Evolutionary conservation across 2,113 vertebrate species (phyloP), one percentile per base, ranked within the genome.

Genomic region (Poecilia latipinna): DNA sequence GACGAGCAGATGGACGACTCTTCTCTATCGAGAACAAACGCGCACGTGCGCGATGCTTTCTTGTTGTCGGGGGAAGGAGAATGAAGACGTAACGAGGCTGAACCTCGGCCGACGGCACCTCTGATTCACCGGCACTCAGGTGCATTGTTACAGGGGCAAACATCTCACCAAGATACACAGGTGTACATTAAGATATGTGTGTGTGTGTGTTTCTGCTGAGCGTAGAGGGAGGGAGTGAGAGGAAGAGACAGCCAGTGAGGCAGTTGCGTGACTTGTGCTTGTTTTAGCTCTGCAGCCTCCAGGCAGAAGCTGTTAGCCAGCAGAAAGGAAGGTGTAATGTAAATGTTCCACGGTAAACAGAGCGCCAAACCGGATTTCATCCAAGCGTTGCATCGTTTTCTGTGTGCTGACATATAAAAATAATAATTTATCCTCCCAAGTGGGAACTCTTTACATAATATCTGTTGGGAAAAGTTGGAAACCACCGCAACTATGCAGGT

Each of bases 241-340:
- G 70, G 54, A 74, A 62, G 35, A 70, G 44, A 42, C 39, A 70
- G 72, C n/a, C 51, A n/a, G 22, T 54, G 51, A 72, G 66, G 77
- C 68, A 29, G 66, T 95, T 95, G 93, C 91, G 92, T 95, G 94
- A 95, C 93, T 94, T 79, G 80, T 80, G 79, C 78, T 92, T 86
- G 88, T 87, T 93, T 93, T 82, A 83, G 86, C 84, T 80, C 78
- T 82, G 67, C 51, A 74, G 71, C 88, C 89, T 86, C 29, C 75
- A 74, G 90, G 90, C 85, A 65, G 83, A 81, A 87, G 90, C 93
- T 93, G 92, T 93, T 91, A 88, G 84, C 89, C 80, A 89, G 85
- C 86, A 92, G 86, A 92, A 92, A 90, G 82, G 83, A 91, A 65
- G 89, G 89, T 91, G 84, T 90, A 90, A 88, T 85, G 87, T 86